A percentile compares a stretch with the other conserved stretches of the same genome.
phyloP scores from a whole-genome alignment of 2,797 vertebrate species.

The Furcifer pardalis region DNA sequence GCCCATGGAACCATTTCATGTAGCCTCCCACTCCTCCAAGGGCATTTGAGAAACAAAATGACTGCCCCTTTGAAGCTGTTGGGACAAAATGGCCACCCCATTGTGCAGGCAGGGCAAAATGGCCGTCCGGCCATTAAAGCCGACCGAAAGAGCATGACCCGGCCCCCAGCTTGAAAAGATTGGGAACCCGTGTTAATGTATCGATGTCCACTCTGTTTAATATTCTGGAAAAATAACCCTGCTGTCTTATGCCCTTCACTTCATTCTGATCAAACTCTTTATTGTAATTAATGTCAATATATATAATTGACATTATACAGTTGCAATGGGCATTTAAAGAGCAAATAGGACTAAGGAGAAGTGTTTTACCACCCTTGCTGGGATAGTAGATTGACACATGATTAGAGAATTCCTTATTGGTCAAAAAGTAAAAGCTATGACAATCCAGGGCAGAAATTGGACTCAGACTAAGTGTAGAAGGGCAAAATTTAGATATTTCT shows the following conservation, averaged over 20 bases:
- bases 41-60: no score
- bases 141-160: no score
- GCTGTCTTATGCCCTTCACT: constrained; percentile 16
- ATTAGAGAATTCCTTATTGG: constrained; percentile 6
- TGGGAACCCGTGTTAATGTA: no score
- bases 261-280: constrained; percentile 38
- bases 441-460: no score
- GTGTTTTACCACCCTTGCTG: constrained; percentile 26
- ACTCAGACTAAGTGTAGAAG: no score
- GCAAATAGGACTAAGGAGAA: neutral
- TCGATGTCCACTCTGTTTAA: constrained; percentile 37
- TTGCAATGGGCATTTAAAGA: neutral
- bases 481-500: neutral
- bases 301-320: neutral
- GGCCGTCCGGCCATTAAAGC: no score
- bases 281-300: constrained; percentile 21
- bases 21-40: no score
- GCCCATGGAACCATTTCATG: no score
- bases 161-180: no score
- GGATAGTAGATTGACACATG: neutral
- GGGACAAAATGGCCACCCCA: no score
- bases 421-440: neutral
- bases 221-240: neutral
- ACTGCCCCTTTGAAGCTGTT: no score
- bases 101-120: no score